Evolutionary conservation across 2,797 vertebrate genomes (phyloP), one percentile per base, ranked within the genome.

Genomic region (Myoxocephalus aenaeus): DNA sequence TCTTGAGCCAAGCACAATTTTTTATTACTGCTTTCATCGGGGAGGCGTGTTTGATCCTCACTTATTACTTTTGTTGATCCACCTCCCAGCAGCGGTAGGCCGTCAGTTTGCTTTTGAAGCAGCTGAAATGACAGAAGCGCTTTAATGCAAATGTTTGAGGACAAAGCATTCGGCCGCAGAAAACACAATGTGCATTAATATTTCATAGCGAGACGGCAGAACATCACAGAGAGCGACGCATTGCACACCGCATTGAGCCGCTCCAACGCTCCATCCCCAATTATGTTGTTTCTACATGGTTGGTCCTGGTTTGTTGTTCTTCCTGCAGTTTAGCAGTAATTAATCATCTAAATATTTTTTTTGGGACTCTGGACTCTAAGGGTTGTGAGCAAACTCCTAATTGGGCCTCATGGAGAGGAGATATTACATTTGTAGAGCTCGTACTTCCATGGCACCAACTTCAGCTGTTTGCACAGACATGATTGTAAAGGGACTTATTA

Each of bases 321-420:
- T 67, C 44, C 62, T 69, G 77, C 62, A 82, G 74, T 83, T 89
- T 81, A 87, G 73, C 70, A 65, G 77, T 79, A 88, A 90, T 90
- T 88, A 86, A 88, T 90, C 86, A 85, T 85, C 40, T 77, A 68
- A 85, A 88, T 87, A 89, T 78, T 74, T 75, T 67, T 61, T 22
- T 36, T 61, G 69, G n/a, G 62, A 76, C 48, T 50, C 66, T 74
- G 75, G 85, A 82, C 83, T 84, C 77, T 68, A 22, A 79, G 79
- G 84, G 73, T 72, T 80, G 72, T 57, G 46, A 68, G 65, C 38
- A 83, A 74, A 79, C 65, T 69, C 76, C 68, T 89, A 91, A 91
- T 89, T 92, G 82, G 86, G 66, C 75, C 86, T 84, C 32, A 66
- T 84, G 85, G 87, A 87, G 57, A 63, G 50, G 44, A 75, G 63